These are phyloP conservation scores for Heliconius cydno DNA, from an alignment of 2,888 invertebrate species.

Conservation along the genomic window DNA sequence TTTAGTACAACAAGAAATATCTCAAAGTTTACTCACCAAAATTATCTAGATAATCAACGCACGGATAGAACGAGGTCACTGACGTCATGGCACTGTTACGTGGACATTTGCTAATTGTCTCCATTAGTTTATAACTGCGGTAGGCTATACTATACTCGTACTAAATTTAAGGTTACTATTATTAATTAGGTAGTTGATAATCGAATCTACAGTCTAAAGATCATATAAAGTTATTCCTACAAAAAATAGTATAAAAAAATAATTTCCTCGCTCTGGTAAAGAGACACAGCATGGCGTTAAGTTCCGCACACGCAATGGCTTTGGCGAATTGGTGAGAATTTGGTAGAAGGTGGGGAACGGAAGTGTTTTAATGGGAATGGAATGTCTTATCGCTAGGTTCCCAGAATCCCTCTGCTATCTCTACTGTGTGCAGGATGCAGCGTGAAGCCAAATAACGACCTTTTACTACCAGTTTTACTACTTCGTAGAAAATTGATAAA, in stretches of 20 bases:
- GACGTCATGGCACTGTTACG: conserved; percentile 5
- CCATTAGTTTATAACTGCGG: background rate
- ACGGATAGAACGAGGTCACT: conserved; percentile 12
- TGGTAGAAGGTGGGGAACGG: background rate
- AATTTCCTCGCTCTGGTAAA: background rate
- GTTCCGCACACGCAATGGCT: background rate
- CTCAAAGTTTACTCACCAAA: background rate
- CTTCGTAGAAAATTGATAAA: too few relatives aligned
- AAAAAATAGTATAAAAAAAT: too few relatives aligned
- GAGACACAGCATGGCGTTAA: background rate
- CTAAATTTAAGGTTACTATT: background rate
- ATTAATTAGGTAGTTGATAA: background rate
- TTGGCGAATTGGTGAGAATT: background rate
- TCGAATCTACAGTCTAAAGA: background rate
- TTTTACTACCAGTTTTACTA: too few relatives aligned
- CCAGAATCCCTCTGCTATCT: background rate
- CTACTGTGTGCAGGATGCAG: background rate
- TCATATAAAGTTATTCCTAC: background rate
- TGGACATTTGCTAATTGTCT: background rate
- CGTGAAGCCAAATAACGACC: background rate
- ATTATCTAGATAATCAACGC: conserved; percentile 2
- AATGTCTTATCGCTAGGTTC: background rate
- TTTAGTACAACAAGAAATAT: background rate
- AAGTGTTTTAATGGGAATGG: background rate
- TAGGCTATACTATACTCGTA: background rate